Conservation (phyloP, 1,140 invertebrate genomes). For the Coboldia fuscipes region DNA sequence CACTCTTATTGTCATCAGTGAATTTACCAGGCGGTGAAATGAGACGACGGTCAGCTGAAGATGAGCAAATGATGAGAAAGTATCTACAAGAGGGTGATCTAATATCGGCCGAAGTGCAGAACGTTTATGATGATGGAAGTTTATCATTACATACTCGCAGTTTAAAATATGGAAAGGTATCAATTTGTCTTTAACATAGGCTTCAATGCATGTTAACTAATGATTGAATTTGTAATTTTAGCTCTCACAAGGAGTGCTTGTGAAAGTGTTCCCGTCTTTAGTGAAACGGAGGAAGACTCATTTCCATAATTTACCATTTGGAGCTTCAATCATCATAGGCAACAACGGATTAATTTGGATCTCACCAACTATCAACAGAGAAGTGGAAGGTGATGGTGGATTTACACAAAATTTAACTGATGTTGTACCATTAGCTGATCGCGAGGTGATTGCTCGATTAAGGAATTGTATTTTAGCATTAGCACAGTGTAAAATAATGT, state of each 20-base stretch:
- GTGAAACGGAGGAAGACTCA: slow-evolving; percentile 89
- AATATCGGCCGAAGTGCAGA: slow-evolving; percentile 94
- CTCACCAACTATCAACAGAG: slow-evolving; percentile 38
- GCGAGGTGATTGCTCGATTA: slow-evolving; percentile 66
- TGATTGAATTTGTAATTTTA: slow-evolving; percentile 9
- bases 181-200: not conserved
- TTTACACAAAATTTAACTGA: slow-evolving; percentile 61
- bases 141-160: slow-evolving; percentile 88
- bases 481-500: slow-evolving; percentile 61
- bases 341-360: slow-evolving; percentile 97
- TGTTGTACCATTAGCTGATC: slow-evolving; percentile 40
- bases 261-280: slow-evolving; percentile 75
- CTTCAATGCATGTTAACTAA: not conserved
- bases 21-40: slow-evolving; percentile 79
- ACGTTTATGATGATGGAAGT: slow-evolving; percentile 73
- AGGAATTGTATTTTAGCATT: slow-evolving; percentile 78
- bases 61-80: slow-evolving; percentile 91
- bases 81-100: slow-evolving; percentile 92
- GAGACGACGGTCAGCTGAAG: slow-evolving; percentile 80
- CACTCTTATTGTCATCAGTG: slow-evolving; percentile 76
- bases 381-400: slow-evolving; percentile 50
- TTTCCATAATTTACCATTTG: slow-evolving; percentile 83
- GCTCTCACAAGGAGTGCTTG: slow-evolving; percentile 15
- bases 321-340: slow-evolving; percentile 80
- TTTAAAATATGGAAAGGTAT: slow-evolving; percentile 90